Evolutionary conservation across 2,888 invertebrate species (phyloP), one percentile per base, ranked within the genome.

Genomic region (Ichneumon xanthorius): DNA sequence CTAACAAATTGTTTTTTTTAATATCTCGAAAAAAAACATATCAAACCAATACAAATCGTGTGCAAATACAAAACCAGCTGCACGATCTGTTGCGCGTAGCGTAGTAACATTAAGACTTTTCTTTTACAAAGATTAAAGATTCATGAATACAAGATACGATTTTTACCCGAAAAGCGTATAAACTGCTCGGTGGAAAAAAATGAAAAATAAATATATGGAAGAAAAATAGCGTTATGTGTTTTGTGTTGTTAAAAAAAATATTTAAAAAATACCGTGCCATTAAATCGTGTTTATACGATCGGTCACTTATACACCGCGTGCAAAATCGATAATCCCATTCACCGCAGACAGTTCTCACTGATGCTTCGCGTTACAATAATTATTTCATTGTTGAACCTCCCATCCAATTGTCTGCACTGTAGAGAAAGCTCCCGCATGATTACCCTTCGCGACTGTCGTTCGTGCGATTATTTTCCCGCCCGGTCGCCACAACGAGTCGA

Each of bases 1-100:
- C 88, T 87, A 91, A 91, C 90, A 91, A 91, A 91, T 91, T 89
- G 89, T 90, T 88, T 89, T 90, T 89, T 89, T 88, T 89, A 89
- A 26, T 11, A 16, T 73, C 7, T 14, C 30, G 7, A 0, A 89
- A 70, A 82, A 85, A 75, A 85, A 85, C 82, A 40, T 11, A 40
- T 11, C 0, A 2, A 40, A 55, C 55, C 19, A 2, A 19, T 26
- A 58, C 22, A 22, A 22, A 58, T 58, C 26, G 9, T 22, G 9
- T 14, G 11, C 14, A 22, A 58, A 22, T 58, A 9, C 58, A 11
- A 22, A 22, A 22, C 22, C 22, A 22, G 22, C 11, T 19, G 9
- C 3, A 22, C 9, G 14, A 14, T 45, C 4, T 11, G 45, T 16
- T 45, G 3, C 45, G 14, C 14, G 4, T 45, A 0, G 11, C 45